These are phyloP conservation scores for Caranx ignobilis DNA, from an alignment of 2,113 vertebrate genomes.

Conservation along the genomic window DNA sequence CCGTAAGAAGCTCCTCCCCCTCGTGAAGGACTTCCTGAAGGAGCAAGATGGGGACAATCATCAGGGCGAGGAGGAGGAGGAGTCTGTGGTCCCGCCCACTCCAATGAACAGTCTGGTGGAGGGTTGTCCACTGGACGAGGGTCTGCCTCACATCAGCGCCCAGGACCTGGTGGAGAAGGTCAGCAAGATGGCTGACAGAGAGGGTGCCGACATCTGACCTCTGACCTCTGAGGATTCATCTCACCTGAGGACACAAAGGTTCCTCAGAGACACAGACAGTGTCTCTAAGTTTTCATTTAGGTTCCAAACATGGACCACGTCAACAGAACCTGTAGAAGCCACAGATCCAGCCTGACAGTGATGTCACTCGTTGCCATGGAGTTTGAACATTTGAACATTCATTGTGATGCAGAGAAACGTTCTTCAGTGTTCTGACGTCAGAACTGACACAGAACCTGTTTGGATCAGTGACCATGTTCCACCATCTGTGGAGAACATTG, in stretches of 20 bases:
- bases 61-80: constrained; percentile 73
- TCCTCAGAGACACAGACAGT: not conserved
- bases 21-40: constrained; percentile 87
- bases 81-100: constrained; percentile 86
- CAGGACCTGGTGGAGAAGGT: constrained; percentile 90
- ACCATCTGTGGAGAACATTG: no score
- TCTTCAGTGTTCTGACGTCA: no score
- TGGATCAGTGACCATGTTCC: no score
- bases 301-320: not conserved
- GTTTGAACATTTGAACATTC: no score
- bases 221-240: not conserved
- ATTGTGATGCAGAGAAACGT: no score
- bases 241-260: not conserved
- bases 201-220: constrained; percentile 31
- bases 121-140: constrained; percentile 91
- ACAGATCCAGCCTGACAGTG: not conserved
- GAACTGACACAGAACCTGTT: no score
- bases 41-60: constrained; percentile 51
- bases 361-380: no score
- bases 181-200: constrained; percentile 76
- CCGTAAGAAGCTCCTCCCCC: constrained; percentile 92
- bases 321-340: not conserved
- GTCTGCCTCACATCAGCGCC: constrained; percentile 86
- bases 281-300: not conserved
- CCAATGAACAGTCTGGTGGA: constrained; percentile 98